Evolutionary conservation across 1,140 invertebrate species (phyloP).

Genomic region (Callitettix versicolor): DNA sequence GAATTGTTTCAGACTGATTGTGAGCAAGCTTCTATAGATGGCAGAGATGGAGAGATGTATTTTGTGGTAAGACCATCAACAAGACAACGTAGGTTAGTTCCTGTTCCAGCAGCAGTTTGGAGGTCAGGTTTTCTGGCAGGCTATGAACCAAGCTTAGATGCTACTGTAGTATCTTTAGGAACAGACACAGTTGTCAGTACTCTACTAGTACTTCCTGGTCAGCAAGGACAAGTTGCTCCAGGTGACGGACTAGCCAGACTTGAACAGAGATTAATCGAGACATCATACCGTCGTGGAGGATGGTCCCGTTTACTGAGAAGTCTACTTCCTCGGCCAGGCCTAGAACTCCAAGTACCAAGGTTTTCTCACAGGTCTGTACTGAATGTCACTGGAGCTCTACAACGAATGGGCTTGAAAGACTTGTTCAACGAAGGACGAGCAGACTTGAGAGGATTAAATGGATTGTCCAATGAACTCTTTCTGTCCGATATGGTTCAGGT

Average conservation of each 20-base stretch:
- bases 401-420: constrained; percentile 67
- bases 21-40: constrained; percentile 48
- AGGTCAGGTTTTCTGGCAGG: constrained; percentile 63
- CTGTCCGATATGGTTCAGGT: constrained; percentile 69
- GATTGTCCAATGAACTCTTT: constrained; percentile 57
- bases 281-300: constrained; percentile 49
- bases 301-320: constrained; percentile 63
- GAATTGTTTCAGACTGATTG: constrained; percentile 59
- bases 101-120: constrained; percentile 69
- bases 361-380: constrained; percentile 71
- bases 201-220: constrained; percentile 67
- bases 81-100: constrained; percentile 62
- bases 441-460: constrained; percentile 68
- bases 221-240: constrained; percentile 56
- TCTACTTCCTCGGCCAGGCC: constrained; percentile 54
- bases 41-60: constrained; percentile 71
- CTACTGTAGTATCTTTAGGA: constrained; percentile 63
- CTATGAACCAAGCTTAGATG: constrained; percentile 69
- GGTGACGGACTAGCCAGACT: constrained; percentile 62
- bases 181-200: constrained; percentile 59
- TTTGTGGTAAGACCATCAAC: constrained; percentile 69
- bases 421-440: constrained; percentile 60
- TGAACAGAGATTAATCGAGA: constrained; percentile 53
- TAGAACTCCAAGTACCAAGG: constrained; percentile 69
- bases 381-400: constrained; percentile 62